Conservation (phyloP, 2,113 vertebrate species). For the Corythornis madagascariensis region DNA sequence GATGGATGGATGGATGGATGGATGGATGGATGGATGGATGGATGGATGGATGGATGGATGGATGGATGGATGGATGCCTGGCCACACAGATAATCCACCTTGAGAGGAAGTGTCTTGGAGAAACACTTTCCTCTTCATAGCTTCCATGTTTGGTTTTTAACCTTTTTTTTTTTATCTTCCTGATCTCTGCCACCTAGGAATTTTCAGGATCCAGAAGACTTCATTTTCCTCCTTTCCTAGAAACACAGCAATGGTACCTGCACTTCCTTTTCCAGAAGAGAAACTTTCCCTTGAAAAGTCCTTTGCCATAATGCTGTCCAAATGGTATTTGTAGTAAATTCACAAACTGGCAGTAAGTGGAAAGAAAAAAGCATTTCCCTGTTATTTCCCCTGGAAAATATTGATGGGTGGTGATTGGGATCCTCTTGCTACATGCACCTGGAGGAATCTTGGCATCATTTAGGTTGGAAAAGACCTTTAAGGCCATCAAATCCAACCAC, state of each 20-base stretch:
- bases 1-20: too few species aligned
- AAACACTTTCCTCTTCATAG: background rate
- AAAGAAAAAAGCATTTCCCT: background rate
- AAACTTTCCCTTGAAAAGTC: background rate
- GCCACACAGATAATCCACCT: background rate
- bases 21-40: too few species aligned
- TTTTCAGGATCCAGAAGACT: background rate
- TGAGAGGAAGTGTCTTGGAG: background rate
- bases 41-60: too few species aligned
- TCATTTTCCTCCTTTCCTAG: background rate
- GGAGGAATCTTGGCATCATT: background rate
- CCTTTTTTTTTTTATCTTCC: background rate
- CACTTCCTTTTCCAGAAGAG: background rate
- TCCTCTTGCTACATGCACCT: background rate
- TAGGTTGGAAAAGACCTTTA: background rate
- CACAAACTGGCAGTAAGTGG: background rate
- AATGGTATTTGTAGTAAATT: background rate
- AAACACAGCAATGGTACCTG: background rate
- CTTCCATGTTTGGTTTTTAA: background rate
- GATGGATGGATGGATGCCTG: background rate
- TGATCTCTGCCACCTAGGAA: background rate
- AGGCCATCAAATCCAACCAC: background rate
- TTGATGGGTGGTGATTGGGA: background rate
- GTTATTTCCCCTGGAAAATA: background rate
- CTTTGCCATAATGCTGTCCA: background rate